phyloP scores from a whole-genome alignment of 2,888 invertebrate genomes.

The Eupeodes luniger region DNA sequence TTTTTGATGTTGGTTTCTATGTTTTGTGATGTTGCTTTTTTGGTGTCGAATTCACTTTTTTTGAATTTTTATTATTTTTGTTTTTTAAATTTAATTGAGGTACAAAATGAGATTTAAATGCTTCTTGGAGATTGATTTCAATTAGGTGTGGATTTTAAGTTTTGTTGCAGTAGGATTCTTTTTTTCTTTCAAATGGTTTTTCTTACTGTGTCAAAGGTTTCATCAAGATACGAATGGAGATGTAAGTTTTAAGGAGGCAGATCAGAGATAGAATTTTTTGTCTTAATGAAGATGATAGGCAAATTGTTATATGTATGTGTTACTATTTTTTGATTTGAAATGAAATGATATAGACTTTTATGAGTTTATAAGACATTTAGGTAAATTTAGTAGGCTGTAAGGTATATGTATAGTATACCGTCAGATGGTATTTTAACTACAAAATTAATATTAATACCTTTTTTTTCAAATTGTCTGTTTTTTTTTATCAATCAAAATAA shows the following conservation, averaged over 20 bases:
- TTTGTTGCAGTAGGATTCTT: neutral
- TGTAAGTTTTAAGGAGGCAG: neutral
- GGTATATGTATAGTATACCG: too few species aligned
- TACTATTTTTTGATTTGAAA: neutral
- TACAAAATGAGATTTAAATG: conserved; percentile 51
- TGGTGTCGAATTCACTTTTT: conserved; percentile 49
- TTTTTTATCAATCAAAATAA: too few species aligned
- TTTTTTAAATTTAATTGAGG: conserved; percentile 54
- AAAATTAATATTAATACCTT: too few species aligned
- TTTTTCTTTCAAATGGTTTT: neutral
- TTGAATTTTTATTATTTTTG: neutral
- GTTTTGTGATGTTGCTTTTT: conserved; percentile 25
- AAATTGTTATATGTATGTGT: neutral
- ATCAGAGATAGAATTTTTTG: neutral
- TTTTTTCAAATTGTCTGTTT: too few species aligned
- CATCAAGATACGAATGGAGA: neutral
- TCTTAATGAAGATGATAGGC: neutral
- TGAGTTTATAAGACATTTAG: neutral
- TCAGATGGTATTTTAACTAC: too few species aligned
- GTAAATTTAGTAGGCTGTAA: neutral
- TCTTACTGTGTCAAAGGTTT: neutral
- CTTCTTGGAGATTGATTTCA: conserved; percentile 1
- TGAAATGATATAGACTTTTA: neutral
- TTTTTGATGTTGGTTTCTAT: conserved; percentile 22
- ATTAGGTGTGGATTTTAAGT: conserved; percentile 25